Evolutionary conservation across 1,140 invertebrate species (phyloP), one percentile per base, ranked within the genome.

Genomic region (Magallana gigas): DNA sequence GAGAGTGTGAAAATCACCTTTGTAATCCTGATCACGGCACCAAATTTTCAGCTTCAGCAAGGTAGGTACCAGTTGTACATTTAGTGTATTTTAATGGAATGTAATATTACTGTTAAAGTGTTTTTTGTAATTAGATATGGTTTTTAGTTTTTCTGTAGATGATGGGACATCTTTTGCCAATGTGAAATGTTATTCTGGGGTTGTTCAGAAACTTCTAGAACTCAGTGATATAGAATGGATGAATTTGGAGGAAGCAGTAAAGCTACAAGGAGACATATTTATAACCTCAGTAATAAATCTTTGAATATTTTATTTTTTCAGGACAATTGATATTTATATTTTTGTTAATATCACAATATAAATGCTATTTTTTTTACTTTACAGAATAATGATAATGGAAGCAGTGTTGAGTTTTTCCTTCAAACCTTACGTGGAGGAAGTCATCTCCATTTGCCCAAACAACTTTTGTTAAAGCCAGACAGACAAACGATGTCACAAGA

Each of bases 141-240:
- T 58, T 60, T 81, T 5, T 12, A 86, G 85, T 86, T 71, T 86
- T 86, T 59, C 76, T 29, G 57, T 80, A 80, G 85, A 86, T 57
- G 85, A 86, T 86, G 85, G 85, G 18, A 86, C 85, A 36, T 80
- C 68, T 29, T 68, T 59, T 82, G 71, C 85, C n/a, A 81, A 57
- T 60, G 58, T 86, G 8, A 81, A 68, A 4, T 57, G 68, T 57
- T 59, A 59, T 12, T 57, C 29, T 48, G n/a, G 2, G 58, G 68
- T n/a, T 12, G 76, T 86, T 80, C 85, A 86, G 57, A 80, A 81
- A 58, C 76, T 86, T 5, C 57, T 86, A 23, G n/a, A 80, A 12
- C 56, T 86, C 16, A 80, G 71, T 29, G 85, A 86, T 16, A 48
- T 2, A 48, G 85, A 86, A 48, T 86, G 85, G 85, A 12, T 57